A percentile compares a stretch with the other conserved stretches of the same genome.
These are phyloP conservation scores for Argyresthia goedartella DNA, from an alignment of 2,888 invertebrate species.

Conservation along the genomic window DNA sequence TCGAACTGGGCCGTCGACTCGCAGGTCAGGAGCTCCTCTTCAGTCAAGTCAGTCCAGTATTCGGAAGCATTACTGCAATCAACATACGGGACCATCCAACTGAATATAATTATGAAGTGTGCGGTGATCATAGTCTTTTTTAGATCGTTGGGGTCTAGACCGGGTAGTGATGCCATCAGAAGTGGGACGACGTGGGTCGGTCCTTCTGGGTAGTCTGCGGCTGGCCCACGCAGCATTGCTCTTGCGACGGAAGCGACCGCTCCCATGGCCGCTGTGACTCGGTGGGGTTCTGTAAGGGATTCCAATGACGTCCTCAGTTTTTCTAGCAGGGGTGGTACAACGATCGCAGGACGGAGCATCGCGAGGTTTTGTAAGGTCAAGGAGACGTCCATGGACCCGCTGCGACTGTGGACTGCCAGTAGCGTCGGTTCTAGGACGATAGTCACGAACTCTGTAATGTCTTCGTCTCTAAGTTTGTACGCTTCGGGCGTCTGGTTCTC, in stretches of 20 bases:
- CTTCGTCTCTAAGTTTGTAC: constrained; percentile 81
- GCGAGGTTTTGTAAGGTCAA: constrained; percentile 82
- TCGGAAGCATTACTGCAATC: constrained; percentile 86
- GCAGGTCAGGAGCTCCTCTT: constrained; percentile 81
- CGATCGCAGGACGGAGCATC: constrained; percentile 82
- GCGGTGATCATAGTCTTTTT: constrained; percentile 82
- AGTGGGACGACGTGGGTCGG: constrained; percentile 86
- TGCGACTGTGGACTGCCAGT: constrained; percentile 84
- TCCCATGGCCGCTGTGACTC: constrained; percentile 79
- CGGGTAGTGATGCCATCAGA: constrained; percentile 84
- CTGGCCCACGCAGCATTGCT: constrained; percentile 69
- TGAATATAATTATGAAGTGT: constrained; percentile 82
- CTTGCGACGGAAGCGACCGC: constrained; percentile 79
- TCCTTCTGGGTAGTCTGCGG: constrained; percentile 77
- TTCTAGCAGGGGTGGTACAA: constrained; percentile 87
- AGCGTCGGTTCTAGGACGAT: constrained; percentile 80
- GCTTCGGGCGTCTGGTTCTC: constrained; percentile 75
- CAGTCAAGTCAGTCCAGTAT: constrained; percentile 77
- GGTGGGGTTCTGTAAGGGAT: constrained; percentile 90
- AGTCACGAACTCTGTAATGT: constrained; percentile 85
- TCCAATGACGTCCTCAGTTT: constrained; percentile 84
- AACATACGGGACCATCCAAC: constrained; percentile 84
- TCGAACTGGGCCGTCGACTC: constrained; percentile 89
- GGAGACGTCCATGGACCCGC: constrained; percentile 73
- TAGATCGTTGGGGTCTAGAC: constrained; percentile 91